Percentiles rank a stretch among this genome's conserved stretches.
phyloP scores from a whole-genome alignment of 2,888 invertebrate species.

The Drosophila rellima region DNA sequence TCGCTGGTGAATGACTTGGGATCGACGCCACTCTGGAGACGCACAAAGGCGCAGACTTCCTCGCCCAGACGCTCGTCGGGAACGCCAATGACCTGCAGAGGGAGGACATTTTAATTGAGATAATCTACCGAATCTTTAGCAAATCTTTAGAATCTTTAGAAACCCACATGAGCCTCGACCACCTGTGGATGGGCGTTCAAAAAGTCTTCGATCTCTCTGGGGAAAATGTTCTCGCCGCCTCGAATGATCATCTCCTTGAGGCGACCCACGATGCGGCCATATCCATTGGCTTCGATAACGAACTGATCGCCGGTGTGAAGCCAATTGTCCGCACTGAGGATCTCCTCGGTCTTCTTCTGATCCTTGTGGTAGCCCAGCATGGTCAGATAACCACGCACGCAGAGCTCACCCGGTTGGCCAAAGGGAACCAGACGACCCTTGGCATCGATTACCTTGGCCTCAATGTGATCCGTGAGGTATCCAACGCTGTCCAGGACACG shows the following conservation, averaged over 20 bases:
- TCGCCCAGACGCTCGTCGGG: constrained; percentile 91
- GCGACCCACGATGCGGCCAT: constrained; percentile 90
- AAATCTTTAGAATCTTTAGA: too few relatives aligned
- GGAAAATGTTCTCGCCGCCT: constrained; percentile 94
- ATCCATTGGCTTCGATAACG: constrained; percentile 89
- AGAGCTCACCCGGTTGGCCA: constrained; percentile 91
- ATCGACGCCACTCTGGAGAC: constrained; percentile 86
- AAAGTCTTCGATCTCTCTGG: constrained; percentile 92
- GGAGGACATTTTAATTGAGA: too few relatives aligned
- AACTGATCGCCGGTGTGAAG: constrained; percentile 90
- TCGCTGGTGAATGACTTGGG: constrained; percentile 86
- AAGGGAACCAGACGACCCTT: constrained; percentile 88
- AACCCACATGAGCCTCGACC: constrained; percentile 88
- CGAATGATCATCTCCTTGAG: constrained; percentile 92
- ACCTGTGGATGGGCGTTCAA: constrained; percentile 90
- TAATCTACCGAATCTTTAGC: too few relatives aligned
- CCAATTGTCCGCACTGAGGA: constrained; percentile 90
- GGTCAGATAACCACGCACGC: constrained; percentile 89
- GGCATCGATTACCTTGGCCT: constrained; percentile 88
- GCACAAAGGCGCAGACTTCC: constrained; percentile 89
- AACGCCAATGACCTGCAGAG: constrained; percentile 88
- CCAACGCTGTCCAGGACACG: constrained; percentile 87
- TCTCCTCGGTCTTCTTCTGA: constrained; percentile 89
- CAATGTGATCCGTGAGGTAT: constrained; percentile 87
- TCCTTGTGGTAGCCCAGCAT: constrained; percentile 93